phyloP scores from a whole-genome alignment of 2,797 vertebrate genomes.

The Tadarida brasiliensis region DNA sequence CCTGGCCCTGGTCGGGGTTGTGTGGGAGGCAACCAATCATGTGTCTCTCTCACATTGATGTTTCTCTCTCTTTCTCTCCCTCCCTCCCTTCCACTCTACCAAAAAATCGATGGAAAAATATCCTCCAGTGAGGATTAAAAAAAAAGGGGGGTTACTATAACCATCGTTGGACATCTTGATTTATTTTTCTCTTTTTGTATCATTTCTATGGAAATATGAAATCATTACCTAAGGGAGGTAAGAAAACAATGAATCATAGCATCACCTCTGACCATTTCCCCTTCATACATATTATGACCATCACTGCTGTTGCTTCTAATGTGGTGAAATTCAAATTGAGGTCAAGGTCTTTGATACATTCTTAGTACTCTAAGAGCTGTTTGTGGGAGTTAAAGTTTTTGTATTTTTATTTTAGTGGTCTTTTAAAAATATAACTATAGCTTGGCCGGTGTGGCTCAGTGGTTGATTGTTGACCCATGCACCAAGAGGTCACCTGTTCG shows the following conservation, averaged over 20 bases:
- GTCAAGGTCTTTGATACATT: background rate
- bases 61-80: no score
- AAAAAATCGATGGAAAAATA: no score
- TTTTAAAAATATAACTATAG: background rate
- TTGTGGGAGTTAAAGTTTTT: background rate
- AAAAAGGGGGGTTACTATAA: background rate
- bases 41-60: no score
- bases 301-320: background rate
- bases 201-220: background rate
- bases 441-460: no score
- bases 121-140: no score
- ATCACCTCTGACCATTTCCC: background rate
- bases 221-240: background rate
- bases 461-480: no score
- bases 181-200: background rate
- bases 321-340: background rate
- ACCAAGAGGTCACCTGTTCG: no score
- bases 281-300: background rate
- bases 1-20: no score
- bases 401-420: no score
- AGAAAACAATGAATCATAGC: background rate
- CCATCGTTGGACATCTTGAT: background rate
- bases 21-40: no score
- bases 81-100: no score
- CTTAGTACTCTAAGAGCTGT: background rate